phyloP scores from a whole-genome alignment of 2,888 invertebrate genomes.

The Lutraria lutraria region DNA sequence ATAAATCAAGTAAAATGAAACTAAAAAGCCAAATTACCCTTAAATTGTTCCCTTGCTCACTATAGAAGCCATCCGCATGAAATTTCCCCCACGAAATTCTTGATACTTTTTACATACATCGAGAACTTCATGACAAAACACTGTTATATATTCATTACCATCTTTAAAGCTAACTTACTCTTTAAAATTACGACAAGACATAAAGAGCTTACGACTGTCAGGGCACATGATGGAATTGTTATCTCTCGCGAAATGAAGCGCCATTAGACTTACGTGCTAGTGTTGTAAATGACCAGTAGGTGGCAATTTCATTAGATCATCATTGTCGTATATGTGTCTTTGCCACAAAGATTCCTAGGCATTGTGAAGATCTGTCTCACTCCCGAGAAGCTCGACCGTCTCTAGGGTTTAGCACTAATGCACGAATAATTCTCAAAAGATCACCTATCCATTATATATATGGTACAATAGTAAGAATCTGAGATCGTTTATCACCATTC shows the following conservation, averaged over 20 bases:
- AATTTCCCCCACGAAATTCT: too few relatives aligned
- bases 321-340: background rate
- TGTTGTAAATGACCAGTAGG: background rate
- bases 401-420: background rate
- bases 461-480: too few relatives aligned
- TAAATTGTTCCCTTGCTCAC: too few relatives aligned
- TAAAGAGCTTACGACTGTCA: slow-evolving; percentile 13
- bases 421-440: background rate
- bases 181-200: background rate
- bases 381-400: background rate
- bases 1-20: too few relatives aligned
- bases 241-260: background rate
- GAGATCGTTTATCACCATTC: too few relatives aligned
- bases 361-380: background rate
- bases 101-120: too few relatives aligned
- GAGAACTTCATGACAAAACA: background rate
- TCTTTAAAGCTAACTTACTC: background rate
- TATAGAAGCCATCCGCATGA: too few relatives aligned
- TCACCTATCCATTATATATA: background rate
- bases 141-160: background rate
- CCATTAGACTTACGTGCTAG: background rate
- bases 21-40: too few relatives aligned
- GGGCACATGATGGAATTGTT: background rate
- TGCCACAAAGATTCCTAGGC: background rate
- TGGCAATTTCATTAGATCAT: background rate